phyloP scores from a whole-genome alignment of 2,113 vertebrate genomes.

The Rhynchomys soricoides region DNA sequence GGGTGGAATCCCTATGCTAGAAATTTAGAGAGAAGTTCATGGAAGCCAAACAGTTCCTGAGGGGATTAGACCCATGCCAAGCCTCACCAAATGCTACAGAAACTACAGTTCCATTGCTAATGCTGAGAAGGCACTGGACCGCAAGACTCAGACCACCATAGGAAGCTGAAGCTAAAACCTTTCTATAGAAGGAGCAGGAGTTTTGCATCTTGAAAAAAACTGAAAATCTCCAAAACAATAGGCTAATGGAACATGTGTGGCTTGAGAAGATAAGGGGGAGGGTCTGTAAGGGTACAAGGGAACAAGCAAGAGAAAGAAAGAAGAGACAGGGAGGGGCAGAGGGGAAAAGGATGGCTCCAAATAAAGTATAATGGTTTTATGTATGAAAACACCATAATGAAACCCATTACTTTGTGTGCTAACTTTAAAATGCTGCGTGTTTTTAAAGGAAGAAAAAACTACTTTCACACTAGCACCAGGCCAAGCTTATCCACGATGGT shows the following conservation, averaged over 20 bases:
- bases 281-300: too few relatives aligned
- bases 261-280: neutral
- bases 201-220: neutral
- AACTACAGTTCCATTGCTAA: neutral
- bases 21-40: constrained; percentile 18
- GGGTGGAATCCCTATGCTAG: neutral
- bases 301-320: neutral
- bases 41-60: neutral
- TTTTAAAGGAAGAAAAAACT: neutral
- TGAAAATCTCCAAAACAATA: neutral
- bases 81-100: neutral
- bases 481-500: neutral
- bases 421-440: neutral
- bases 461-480: neutral
- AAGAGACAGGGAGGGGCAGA: too few relatives aligned
- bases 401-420: neutral
- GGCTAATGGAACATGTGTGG: neutral
- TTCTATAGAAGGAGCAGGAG: neutral
- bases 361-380: neutral
- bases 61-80: neutral
- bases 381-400: neutral
- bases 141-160: neutral
- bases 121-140: neutral
- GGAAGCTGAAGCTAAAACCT: neutral
- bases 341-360: neutral